These are phyloP conservation scores for Opisthocomus hoazin DNA, from an alignment of 2,113 vertebrate species.

Conservation along the genomic window DNA sequence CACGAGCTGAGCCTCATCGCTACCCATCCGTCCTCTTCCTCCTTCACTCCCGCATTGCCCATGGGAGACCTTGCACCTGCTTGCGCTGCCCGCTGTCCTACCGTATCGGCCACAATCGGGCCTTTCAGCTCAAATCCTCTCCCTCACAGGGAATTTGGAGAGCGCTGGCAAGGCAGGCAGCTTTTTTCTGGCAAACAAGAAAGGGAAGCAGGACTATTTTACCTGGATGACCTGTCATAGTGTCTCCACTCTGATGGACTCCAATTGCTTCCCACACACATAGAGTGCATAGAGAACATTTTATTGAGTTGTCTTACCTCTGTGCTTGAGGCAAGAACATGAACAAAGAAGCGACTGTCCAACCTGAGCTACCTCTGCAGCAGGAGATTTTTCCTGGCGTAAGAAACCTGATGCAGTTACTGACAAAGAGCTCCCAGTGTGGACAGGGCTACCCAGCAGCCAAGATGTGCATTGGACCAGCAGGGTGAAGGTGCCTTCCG, in stretches of 20 bases:
- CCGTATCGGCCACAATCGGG: neutral
- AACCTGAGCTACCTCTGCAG: neutral
- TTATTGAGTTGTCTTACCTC: neutral
- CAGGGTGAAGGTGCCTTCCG: neutral
- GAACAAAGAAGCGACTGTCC: constrained; percentile 5
- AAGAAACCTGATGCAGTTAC: neutral
- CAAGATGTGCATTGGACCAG: neutral
- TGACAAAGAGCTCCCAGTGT: neutral
- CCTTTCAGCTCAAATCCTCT: neutral
- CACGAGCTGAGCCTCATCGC: neutral
- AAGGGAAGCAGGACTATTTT: neutral
- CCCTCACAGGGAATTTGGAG: neutral
- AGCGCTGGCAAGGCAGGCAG: neutral
- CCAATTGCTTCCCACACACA: neutral
- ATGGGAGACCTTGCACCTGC: neutral
- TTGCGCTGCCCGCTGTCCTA: neutral
- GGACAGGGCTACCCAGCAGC: neutral
- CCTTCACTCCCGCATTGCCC: fast-evolving
- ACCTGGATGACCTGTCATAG: neutral
- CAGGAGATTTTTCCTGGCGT: neutral
- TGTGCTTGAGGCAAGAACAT: neutral
- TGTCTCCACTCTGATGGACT: neutral
- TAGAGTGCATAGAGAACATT: neutral
- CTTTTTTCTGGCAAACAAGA: neutral
- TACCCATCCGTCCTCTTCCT: neutral